Conservation (phyloP, 2,797 vertebrate species). For the Urophycis tenuis region DNA sequence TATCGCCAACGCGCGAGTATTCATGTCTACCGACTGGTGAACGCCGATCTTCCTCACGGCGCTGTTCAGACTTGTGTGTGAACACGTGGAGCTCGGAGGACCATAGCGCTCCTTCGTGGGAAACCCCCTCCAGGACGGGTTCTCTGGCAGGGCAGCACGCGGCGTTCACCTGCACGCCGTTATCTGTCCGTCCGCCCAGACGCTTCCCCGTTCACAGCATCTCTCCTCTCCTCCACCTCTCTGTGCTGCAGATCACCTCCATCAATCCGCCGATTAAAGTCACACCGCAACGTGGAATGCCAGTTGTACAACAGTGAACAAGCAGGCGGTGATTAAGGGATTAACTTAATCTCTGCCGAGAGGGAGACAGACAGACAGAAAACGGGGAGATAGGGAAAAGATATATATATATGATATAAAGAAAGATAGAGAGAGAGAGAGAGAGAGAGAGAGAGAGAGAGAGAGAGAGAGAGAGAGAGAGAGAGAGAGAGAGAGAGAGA, state of each 20-base stretch:
- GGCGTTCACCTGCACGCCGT: background rate
- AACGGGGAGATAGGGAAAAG: no score
- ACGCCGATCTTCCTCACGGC: background rate
- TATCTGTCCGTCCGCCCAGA: no score
- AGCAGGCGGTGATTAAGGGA: background rate
- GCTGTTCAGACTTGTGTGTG: background rate
- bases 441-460: background rate
- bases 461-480: background rate
- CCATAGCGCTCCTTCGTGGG: background rate
- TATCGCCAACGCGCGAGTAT: background rate
- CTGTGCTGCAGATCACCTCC: no score
- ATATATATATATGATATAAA: background rate
- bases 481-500: no score
- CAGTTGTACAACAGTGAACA: background rate
- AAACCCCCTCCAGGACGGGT: background rate
- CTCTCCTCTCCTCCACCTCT: background rate
- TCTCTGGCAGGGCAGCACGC: background rate
- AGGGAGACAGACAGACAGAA: no score
- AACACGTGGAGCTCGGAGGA: background rate
- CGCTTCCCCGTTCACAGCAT: background rate
- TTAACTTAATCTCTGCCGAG: background rate
- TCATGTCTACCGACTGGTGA: background rate
- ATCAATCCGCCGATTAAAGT: background rate
- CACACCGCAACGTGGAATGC: no score
- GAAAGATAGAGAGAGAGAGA: background rate